Percentiles rank a stretch among this genome's conserved stretches.
Conservation (phyloP, 2,888 invertebrate genomes). For the Sialis fuliginosa region DNA sequence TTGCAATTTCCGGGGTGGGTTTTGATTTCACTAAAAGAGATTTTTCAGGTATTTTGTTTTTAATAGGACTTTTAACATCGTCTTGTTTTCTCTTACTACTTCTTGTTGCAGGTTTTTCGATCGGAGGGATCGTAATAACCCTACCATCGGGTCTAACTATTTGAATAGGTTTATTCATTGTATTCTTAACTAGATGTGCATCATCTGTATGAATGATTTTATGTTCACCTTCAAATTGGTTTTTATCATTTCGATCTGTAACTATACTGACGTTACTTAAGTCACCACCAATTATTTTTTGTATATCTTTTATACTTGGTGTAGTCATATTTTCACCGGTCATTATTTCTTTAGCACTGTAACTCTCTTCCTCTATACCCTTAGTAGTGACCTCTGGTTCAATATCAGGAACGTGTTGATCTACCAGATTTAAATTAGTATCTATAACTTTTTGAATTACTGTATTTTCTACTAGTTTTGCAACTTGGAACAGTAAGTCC, state of each 20-base stretch:
- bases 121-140: slow-evolving; percentile 61
- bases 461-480: slow-evolving; percentile 46
- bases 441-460: slow-evolving; percentile 56
- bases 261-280: not conserved
- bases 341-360: not conserved
- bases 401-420: slow-evolving; percentile 19
- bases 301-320: slow-evolving; percentile 35
- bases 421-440: slow-evolving; percentile 24
- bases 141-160: slow-evolving; percentile 57
- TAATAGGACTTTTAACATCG: slow-evolving; percentile 1
- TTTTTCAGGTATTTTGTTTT: slow-evolving; percentile 4
- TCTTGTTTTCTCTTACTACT: slow-evolving; percentile 36
- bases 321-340: not conserved
- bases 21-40: too few relatives aligned
- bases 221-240: not conserved
- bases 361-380: not conserved
- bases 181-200: slow-evolving; percentile 18
- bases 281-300: slow-evolving; percentile 43
- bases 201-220: not conserved
- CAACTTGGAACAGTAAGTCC: slow-evolving; percentile 55
- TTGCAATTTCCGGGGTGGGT: too few relatives aligned
- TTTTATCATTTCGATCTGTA: not conserved
- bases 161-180: slow-evolving; percentile 40
- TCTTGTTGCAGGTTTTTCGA: slow-evolving; percentile 66
- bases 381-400: slow-evolving; percentile 14